A percentile compares a stretch with the other conserved stretches of the same genome.
phyloP scores from a whole-genome alignment of 2,113 vertebrate genomes.

The Catharus bicknelli region DNA sequence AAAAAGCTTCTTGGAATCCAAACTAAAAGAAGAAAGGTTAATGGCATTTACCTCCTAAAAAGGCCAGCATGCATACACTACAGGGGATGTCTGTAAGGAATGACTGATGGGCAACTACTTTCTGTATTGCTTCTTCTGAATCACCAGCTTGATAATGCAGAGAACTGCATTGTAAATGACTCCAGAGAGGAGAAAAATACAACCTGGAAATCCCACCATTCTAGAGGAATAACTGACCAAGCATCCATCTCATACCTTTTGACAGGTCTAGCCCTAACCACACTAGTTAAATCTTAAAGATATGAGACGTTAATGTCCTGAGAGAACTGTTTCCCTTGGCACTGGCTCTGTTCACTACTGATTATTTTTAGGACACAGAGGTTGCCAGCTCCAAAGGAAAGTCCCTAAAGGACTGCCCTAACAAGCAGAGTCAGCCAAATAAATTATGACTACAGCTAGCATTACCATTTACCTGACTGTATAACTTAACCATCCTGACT shows the following conservation, averaged over 20 bases:
- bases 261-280: neutral
- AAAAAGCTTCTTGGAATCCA: neutral
- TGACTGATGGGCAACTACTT: constrained; percentile 33
- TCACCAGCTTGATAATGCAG: neutral
- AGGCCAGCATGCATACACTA: neutral
- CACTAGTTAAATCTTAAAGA: neutral
- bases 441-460: neutral
- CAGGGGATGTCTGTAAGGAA: constrained; percentile 14
- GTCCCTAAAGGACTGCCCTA: constrained; percentile 31
- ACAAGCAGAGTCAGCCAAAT: constrained; percentile 7
- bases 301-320: neutral
- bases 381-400: neutral
- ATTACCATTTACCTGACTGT: constrained; percentile 3
- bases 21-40: constrained; percentile 35
- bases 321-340: neutral
- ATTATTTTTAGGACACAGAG: neutral
- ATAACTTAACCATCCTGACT: neutral
- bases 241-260: neutral
- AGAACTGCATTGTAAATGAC: neutral
- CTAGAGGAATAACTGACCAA: neutral
- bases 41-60: constrained; percentile 24
- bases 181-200: neutral
- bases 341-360: neutral
- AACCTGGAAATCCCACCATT: neutral
- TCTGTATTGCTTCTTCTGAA: constrained; percentile 12